Base-by-base conservation (phyloP, 2,797 vertebrate species). In the Benthosema pterotum region DNA sequence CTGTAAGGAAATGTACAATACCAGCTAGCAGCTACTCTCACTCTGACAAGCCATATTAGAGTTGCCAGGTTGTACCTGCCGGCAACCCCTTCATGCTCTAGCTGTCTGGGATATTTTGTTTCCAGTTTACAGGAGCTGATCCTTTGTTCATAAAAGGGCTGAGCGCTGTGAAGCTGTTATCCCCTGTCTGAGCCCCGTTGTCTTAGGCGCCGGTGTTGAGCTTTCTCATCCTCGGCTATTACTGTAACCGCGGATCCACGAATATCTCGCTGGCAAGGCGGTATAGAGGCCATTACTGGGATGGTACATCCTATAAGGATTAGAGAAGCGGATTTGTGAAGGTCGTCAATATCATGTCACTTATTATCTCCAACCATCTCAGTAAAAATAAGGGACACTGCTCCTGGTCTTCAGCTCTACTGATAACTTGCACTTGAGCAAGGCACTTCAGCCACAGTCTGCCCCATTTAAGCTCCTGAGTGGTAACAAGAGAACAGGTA, bases 31-130 rank as follows among this genome's bases (percentile, higher is more conserved):
- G 71, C 78, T 85, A 82, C 88, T 88, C 87, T 84, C 81, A 77
- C 71, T 80, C 71, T 86, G 87, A 88, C 78, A 86, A 78, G 75
- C 71, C 76, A 77, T 73, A 86, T 91, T 88, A 89, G 84, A 87
- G 64, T 74, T 75, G 81, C 84, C 75, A 82, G 83, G 77, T 87
- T 87, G 71, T 78, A 68, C 75, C 79, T 78, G 79, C 64, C 59
- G 63, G 78, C 65, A 69, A 69, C 78, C 77, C 55, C 77, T 63
- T 56, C 32, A 9, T 72, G 77, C 79, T 84, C 2, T 22, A 62
- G 65, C 78, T 89, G 80, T 83, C 79, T 79, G 78, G 67, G 71
- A 83, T 76, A 83, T 87, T 89, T 87, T 84, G 65, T 83, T 85
- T 81, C 75, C 75, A 79, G 83, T 83, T 38, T 82, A 81, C 87